Percentiles rank a stretch among this genome's conserved stretches.
Conservation (phyloP, 2,797 vertebrate genomes). For the Mus caroli region DNA sequence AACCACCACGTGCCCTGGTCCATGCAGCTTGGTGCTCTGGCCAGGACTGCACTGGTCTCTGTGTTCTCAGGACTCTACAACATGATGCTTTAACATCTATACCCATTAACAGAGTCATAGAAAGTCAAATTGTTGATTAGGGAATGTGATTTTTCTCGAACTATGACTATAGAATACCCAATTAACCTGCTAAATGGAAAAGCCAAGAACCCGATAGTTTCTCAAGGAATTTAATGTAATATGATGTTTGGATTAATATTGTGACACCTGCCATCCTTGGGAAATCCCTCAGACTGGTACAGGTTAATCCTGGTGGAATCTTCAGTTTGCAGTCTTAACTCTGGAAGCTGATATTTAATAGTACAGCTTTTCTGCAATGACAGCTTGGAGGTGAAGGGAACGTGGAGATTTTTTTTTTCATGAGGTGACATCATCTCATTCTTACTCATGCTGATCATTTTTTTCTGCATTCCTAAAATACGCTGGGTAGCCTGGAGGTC, state of each 20-base stretch:
- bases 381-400: slow-evolving; percentile 53
- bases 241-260: slow-evolving; percentile 58
- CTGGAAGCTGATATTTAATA: slow-evolving; percentile 43
- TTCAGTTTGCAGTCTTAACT: not conserved
- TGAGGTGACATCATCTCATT: slow-evolving; percentile 27
- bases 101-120: slow-evolving; percentile 9
- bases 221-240: not conserved
- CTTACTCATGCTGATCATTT: slow-evolving; percentile 23
- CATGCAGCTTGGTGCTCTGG: not conserved
- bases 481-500: not conserved
- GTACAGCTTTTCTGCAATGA: slow-evolving; percentile 34
- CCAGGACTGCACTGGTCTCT: rapidly evolving
- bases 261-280: slow-evolving; percentile 26
- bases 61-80: not conserved
- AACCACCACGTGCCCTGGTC: not conserved
- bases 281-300: not conserved
- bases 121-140: slow-evolving; percentile 32
- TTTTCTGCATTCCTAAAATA: slow-evolving; percentile 65
- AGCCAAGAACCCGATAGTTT: slow-evolving; percentile 17
- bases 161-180: not conserved
- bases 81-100: slow-evolving; percentile 2
- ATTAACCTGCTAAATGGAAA: not conserved
- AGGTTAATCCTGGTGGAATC: slow-evolving; percentile 1
- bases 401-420: not conserved
- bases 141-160: slow-evolving; percentile 13